Evolutionary conservation across 1,140 invertebrate species (phyloP).

Genomic region (Brachionus manjavacas): DNA sequence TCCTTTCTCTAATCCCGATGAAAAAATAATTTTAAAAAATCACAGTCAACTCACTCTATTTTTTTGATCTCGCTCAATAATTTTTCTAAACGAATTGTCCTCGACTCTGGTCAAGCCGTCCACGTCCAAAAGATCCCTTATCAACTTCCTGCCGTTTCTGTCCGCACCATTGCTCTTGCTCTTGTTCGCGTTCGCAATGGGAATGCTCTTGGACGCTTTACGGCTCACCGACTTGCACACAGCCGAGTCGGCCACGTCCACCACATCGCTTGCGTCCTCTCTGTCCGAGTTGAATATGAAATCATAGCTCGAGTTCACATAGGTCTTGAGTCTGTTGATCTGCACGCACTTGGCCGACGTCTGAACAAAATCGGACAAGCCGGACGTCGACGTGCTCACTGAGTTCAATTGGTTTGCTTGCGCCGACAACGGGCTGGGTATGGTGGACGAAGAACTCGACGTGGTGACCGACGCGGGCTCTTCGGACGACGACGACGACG

Average conservation of each 20-base stretch:
- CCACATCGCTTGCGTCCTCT: not conserved
- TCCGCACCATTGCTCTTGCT: not conserved
- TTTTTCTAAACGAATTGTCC: not conserved
- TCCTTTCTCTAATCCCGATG: too few relatives aligned
- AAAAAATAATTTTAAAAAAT: too few relatives aligned
- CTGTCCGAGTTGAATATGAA: not conserved
- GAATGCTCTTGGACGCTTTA: conserved; percentile 3
- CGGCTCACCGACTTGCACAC: not conserved
- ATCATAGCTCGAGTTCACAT: not conserved
- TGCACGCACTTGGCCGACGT: not conserved
- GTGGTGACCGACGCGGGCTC: not conserved
- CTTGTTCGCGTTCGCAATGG: not conserved
- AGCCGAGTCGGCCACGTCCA: not conserved
- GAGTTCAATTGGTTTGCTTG: not conserved
- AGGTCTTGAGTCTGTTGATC: not conserved
- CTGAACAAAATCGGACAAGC: not conserved
- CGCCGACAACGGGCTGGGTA: not conserved
- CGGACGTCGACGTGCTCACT: not conserved
- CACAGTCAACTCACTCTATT: not conserved
- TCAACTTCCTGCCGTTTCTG: not conserved
- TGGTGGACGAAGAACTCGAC: not conserved
- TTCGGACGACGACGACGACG: too few relatives aligned
- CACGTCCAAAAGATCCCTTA: not conserved
- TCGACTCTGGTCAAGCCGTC: conserved; percentile 25
- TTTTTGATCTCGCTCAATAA: not conserved